Evolutionary conservation across 2,113 vertebrate genomes (phyloP).

Genomic region (Camelus dromedarius): DNA sequence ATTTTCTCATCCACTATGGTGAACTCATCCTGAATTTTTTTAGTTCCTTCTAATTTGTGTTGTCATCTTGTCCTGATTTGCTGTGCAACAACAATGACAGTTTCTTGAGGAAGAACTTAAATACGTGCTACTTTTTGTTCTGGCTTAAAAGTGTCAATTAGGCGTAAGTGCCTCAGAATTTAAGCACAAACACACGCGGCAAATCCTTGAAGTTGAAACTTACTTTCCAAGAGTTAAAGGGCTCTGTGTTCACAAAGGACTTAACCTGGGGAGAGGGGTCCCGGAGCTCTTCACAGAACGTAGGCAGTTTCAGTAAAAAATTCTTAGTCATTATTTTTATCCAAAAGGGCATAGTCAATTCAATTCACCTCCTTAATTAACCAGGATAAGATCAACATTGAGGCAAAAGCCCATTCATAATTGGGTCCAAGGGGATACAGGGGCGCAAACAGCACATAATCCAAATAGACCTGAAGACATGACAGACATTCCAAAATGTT

Average conservation of each 20-base stretch:
- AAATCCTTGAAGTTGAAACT: conserved; percentile 72
- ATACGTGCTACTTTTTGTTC: conserved; percentile 69
- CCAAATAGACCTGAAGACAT: conserved; percentile 79
- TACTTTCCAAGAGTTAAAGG: conserved; percentile 63
- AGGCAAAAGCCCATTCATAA: conserved; percentile 84
- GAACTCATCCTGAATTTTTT: conserved; percentile 69
- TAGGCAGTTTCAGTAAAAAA: conserved; percentile 70
- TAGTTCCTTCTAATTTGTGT: conserved; percentile 69
- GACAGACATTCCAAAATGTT: conserved; percentile 79
- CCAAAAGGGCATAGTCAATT: conserved; percentile 78
- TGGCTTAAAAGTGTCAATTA: conserved; percentile 76
- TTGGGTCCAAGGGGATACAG: conserved; percentile 80
- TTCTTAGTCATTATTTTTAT: conserved; percentile 82
- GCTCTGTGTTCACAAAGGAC: conserved; percentile 70
- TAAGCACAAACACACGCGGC: conserved; percentile 58
- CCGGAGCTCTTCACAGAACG: conserved; percentile 64
- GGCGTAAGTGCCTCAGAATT: conserved; percentile 78
- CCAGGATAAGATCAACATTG: conserved; percentile 83
- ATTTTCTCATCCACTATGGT: conserved; percentile 48
- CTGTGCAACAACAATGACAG: conserved; percentile 66
- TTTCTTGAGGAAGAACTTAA: conserved; percentile 75
- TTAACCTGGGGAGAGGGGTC: conserved; percentile 63
- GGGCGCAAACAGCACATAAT: conserved; percentile 80
- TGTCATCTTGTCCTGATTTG: conserved; percentile 79
- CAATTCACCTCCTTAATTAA: conserved; percentile 85